Percentiles rank a stretch among this genome's conserved stretches.
Evolutionary conservation across 2,888 invertebrate species (phyloP).

Genomic region (Noctua janthina): DNA sequence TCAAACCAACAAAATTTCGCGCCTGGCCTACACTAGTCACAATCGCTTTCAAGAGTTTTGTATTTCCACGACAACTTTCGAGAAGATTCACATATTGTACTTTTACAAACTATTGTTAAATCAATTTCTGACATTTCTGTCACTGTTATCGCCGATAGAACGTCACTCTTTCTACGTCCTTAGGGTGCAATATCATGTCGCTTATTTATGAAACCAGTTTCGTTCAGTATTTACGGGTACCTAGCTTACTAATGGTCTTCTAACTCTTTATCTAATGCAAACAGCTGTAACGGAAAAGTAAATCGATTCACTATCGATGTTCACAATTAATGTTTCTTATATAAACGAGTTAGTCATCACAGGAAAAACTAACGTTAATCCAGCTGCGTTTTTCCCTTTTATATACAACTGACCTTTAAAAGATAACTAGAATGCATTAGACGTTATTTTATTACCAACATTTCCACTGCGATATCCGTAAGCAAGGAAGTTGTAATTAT

Average conservation of each 20-base stretch:
- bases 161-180: background rate
- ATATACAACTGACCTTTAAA: conserved; percentile 39
- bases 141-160: background rate
- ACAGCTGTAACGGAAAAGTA: conserved; percentile 23
- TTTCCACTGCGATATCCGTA: conserved; percentile 32
- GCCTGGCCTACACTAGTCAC: background rate
- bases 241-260: background rate
- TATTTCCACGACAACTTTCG: background rate
- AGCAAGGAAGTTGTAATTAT: background rate
- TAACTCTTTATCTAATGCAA: background rate
- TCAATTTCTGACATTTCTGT: background rate
- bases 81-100: background rate
- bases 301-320: conserved; percentile 21
- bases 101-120: background rate
- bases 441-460: conserved; percentile 39
- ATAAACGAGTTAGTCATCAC: conserved; percentile 32
- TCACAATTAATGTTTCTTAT: conserved; percentile 5
- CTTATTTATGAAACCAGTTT: background rate
- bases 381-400: conserved; percentile 46
- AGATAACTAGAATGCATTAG: conserved; percentile 22
- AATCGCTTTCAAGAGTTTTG: background rate
- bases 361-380: conserved; percentile 50
- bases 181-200: background rate
- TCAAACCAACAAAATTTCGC: too few species aligned
- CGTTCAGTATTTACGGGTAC: background rate